Evolutionary conservation across 1,140 invertebrate genomes (phyloP), one percentile per base, ranked within the genome.

Genomic region (Drosophila parabipectinata): DNA sequence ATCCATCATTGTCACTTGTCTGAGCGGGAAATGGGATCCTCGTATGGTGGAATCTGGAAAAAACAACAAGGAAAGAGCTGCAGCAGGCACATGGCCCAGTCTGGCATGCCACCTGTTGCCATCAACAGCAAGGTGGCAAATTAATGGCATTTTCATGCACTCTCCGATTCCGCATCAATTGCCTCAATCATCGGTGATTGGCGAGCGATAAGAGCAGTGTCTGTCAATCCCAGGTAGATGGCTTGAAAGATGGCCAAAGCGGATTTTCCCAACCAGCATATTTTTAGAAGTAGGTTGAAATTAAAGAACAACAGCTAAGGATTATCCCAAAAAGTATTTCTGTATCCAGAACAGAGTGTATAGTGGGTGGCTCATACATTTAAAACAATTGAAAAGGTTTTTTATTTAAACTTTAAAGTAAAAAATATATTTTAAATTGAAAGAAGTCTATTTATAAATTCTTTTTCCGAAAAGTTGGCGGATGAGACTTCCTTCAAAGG

Each of bases 1-100:
- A 85, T 85, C 74, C 62, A 54, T 87, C 78, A 87, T 78, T 87
- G 82, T 85, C 82, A 75, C 32, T 56, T 57, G 66, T 69, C 66
- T 26, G 74, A 45, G 56, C 45, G 41, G 47, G 47, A 57, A 74
- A 76, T 79, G 67, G 74, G 55, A 54, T 64, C 30, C 55, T 26
- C n/a, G 39, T 41, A 58, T 39, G 51, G n/a, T 21, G 3, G 30
- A 24, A 28, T n/a, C 15, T 51, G 12, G 58, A 28, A 32, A 10
- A 21, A 21, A 18, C 7, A 47, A 44, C 41, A 18, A 15, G 41
- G 7, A 48, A 12, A 37, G 37, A 32, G 68, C 10, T 50, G 34
- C 34, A 34, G 15, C 37, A n/a, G 37, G 28, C 32, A 48, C 21
- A n/a, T 34, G 32, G 10, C 32, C 1, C 32, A 34, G 32, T 34